These are phyloP conservation scores for Cynodonichthys magdalenae DNA, from an alignment of 2,797 vertebrate genomes.

Conservation along the genomic window DNA sequence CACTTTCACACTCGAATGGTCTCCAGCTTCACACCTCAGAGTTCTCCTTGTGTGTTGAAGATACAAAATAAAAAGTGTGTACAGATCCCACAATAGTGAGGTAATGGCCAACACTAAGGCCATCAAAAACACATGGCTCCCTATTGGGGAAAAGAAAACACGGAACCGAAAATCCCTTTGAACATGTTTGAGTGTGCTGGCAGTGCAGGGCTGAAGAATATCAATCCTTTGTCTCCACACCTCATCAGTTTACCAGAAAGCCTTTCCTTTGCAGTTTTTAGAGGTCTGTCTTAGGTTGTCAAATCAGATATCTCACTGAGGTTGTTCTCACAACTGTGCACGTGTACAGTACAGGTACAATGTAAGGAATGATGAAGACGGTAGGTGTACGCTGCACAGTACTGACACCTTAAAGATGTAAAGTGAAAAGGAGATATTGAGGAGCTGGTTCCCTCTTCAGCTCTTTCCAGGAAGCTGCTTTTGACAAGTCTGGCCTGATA, in stretches of 20 bases:
- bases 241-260: conserved; percentile 72
- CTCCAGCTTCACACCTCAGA: conserved; percentile 47
- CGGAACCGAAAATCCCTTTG: conserved; percentile 56
- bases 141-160: conserved; percentile 62
- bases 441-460: conserved; percentile 53
- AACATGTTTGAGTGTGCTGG: conserved; percentile 59
- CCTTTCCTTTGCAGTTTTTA: conserved; percentile 66
- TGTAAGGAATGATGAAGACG: conserved; percentile 2
- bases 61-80: conserved; percentile 62
- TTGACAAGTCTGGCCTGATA: conserved; percentile 74
- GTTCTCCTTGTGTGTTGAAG: conserved; percentile 56
- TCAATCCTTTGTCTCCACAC: conserved; percentile 70
- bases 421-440: conserved; percentile 46
- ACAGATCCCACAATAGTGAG: conserved; percentile 57
- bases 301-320: conserved; percentile 41
- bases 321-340: conserved; percentile 30
- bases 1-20: conserved; percentile 40
- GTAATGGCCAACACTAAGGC: conserved; percentile 62
- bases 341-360: conserved; percentile 10
- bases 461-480: conserved; percentile 56
- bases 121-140: conserved; percentile 72
- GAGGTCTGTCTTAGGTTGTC: conserved; percentile 59
- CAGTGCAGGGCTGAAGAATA: conserved; percentile 64
- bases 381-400: conserved; percentile 39
- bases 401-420: conserved; percentile 49